Evolutionary conservation across 2,797 vertebrate genomes (phyloP).

Genomic region (Rhodeus uyekii): DNA sequence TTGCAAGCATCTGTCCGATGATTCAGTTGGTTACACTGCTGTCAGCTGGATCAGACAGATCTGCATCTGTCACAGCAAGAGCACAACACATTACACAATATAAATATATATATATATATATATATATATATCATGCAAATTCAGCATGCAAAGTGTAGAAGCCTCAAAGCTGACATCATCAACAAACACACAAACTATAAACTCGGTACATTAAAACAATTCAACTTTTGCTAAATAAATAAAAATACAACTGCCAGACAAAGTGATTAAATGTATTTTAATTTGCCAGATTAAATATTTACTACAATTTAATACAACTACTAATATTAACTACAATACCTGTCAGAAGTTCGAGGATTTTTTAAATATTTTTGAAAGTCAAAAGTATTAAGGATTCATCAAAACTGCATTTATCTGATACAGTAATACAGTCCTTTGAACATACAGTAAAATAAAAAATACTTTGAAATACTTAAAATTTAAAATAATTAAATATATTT

Average conservation of each 20-base stretch:
- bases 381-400: background rate
- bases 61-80: slow-evolving; percentile 5
- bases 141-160: background rate
- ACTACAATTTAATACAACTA: too few relatives aligned
- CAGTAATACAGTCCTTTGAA: too few relatives aligned
- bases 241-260: background rate
- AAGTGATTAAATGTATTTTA: background rate
- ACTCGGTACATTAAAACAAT: background rate
- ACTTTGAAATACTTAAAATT: background rate
- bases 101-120: too few relatives aligned
- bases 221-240: background rate
- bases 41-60: slow-evolving; percentile 17
- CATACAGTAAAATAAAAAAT: background rate
- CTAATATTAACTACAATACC: background rate
- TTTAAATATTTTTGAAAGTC: background rate
- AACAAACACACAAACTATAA: background rate
- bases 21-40: slow-evolving; percentile 18
- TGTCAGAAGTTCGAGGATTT: background rate
- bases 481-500: background rate
- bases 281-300: background rate
- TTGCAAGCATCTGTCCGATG: slow-evolving; percentile 21
- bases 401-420: background rate
- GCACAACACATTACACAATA: background rate
- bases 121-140: background rate
- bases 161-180: background rate